phyloP scores from a whole-genome alignment of 2,797 vertebrate species.

The Vespertilio murinus region DNA sequence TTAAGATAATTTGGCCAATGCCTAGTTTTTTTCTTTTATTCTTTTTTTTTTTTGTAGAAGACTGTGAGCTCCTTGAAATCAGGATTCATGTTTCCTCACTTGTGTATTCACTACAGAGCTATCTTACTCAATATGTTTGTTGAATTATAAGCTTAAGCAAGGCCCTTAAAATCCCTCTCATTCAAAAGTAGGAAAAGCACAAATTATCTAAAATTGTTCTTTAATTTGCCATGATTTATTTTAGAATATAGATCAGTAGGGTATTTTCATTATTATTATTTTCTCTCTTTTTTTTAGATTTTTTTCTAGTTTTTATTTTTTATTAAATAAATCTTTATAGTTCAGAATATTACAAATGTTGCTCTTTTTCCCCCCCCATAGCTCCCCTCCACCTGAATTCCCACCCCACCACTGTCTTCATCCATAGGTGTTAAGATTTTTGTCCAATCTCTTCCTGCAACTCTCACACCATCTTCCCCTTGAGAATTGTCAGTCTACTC shows the following conservation, averaged over 20 bases:
- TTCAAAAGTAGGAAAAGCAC: not conserved
- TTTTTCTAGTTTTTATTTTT: no score
- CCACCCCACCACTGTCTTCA: no score
- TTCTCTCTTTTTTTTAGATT: not conserved
- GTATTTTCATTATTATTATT: not conserved
- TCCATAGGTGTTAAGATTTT: no score
- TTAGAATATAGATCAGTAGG: not conserved
- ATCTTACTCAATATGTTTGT: not conserved
- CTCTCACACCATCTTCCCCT: no score
- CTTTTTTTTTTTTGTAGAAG: not conserved
- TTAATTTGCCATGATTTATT: constrained; percentile 15
- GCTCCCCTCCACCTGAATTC: no score
- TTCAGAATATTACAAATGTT: no score
- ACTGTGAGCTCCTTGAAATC: not conserved
- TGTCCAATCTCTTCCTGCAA: no score
- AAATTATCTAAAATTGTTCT: not conserved
- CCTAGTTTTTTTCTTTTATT: not conserved
- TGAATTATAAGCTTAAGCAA: constrained; percentile 7
- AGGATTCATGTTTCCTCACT: not conserved
- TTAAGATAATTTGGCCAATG: no score
- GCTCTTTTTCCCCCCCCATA: no score
- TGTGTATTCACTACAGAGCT: not conserved
- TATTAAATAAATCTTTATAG: no score
- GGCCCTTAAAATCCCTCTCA: not conserved
- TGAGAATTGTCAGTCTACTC: no score